Base-by-base conservation (phyloP, 92 coral and sea anemone genomes). In the Virgularia gustaviana region DNA sequence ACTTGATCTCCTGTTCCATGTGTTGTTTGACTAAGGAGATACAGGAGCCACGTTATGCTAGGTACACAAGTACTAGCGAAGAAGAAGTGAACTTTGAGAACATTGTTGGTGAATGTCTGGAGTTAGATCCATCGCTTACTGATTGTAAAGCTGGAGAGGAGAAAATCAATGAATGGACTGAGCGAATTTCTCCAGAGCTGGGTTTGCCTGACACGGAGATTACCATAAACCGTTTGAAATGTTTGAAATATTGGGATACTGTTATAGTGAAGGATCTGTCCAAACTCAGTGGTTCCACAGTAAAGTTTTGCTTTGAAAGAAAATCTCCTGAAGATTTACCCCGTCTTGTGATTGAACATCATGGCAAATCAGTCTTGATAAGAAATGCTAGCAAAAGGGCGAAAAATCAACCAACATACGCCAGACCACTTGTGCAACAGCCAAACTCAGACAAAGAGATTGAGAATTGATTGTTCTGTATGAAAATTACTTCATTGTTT, bases 191-290 rank as follows among this genome's bases (percentile, higher is more conserved):
- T 10, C 90, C 92, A 53, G 80, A 77, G 2, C 80, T 91, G 31
- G 87, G 90, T 19, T 79, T 94, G 63, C 95, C 99, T 2, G 96
- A 87, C 51, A 85, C 94, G 39, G 89, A 89, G 59, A 83, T 87
- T 47, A 95, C 89, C 11, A 82, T 94, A 30, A 94, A 96, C 72
- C 96, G 87, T 37, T 91, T 96, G 28, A 94, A 94, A 54, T 94
- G 99, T 76, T 83, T 94, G 19, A 94, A 94, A 80, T 94, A 94
- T 43, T 94, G 99, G 99, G 96, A 94, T 59, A 86, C 95, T 1
- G 79, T 94, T 15, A 87, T 82, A 78, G 86, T 83, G 10, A 89
- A 89, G 67, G 96, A 96, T 13, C 68, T 91, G 15, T 89, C 99
- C 4, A 94, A 94, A 67, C 83, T 94, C 1, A 94, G 96, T 73